These are phyloP conservation scores for Euplagia quadripunctaria DNA, from an alignment of 2,888 invertebrate genomes.

Conservation along the genomic window DNA sequence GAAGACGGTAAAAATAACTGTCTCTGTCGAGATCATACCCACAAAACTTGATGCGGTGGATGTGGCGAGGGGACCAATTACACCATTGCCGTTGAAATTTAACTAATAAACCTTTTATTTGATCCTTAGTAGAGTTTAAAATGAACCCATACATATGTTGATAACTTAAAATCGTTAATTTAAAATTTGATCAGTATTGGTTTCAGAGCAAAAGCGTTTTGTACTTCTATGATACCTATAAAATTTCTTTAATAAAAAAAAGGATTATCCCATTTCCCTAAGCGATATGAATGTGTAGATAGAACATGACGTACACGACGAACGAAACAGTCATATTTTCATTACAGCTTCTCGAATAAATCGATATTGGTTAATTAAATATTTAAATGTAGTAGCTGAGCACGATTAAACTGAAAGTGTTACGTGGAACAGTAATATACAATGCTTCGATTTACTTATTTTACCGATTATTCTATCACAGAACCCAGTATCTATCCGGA, in stretches of 20 bases:
- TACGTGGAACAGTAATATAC: not conserved
- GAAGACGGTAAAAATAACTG: no score
- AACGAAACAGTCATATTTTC: not conserved
- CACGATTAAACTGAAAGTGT: not conserved
- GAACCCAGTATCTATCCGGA: not conserved
- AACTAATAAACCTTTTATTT: no score
- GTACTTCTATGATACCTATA: not conserved
- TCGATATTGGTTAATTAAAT: conserved; percentile 8
- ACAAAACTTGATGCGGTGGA: no score
- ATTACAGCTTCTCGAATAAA: not conserved
- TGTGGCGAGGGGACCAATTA: no score
- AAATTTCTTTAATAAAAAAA: not conserved
- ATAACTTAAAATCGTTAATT: not conserved
- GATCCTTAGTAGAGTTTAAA: no score
- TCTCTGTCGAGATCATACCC: no score
- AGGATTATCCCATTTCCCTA: not conserved
- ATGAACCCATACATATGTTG: no score
- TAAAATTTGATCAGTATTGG: not conserved
- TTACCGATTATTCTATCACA: conserved; percentile 3
- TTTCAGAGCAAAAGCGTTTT: not conserved
- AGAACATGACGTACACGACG: not conserved
- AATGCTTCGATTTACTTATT: not conserved
- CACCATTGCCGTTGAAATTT: no score
- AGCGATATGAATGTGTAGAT: not conserved
- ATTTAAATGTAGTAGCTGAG: conserved; percentile 6